A percentile compares a stretch with the other conserved stretches of the same genome.
phyloP scores from a whole-genome alignment of 2,113 vertebrate genomes.

The Grammomys surdaster region DNA sequence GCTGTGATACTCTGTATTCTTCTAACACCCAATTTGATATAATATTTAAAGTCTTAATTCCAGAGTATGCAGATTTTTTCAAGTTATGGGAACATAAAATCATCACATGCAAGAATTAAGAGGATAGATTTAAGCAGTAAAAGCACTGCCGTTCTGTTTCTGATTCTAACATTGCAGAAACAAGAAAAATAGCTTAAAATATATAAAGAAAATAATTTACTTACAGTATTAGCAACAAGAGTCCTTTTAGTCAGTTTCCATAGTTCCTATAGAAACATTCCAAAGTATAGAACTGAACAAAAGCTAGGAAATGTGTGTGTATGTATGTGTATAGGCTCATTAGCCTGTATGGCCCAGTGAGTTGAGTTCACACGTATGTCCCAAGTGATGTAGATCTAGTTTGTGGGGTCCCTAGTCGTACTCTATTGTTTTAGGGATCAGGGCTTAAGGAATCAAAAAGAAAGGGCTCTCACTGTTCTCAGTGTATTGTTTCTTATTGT shows the following conservation, averaged over 20 bases:
- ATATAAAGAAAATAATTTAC: background rate
- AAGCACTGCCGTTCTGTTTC: background rate
- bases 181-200: background rate
- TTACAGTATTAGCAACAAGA: background rate
- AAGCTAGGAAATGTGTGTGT: background rate
- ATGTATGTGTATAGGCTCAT: background rate
- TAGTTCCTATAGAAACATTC: background rate
- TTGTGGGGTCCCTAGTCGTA: background rate
- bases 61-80: background rate
- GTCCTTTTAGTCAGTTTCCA: background rate
- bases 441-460: background rate
- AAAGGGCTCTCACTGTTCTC: background rate
- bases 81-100: background rate
- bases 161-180: background rate
- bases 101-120: background rate
- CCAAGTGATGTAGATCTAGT: background rate
- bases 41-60: slow-evolving; percentile 9
- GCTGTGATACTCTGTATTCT: background rate
- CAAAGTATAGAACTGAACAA: background rate
- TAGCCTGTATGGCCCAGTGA: background rate
- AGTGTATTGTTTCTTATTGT: background rate
- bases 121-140: background rate
- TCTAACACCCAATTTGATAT: background rate
- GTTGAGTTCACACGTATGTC: background rate
- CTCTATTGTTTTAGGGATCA: background rate